These are phyloP conservation scores for Brienomyrus brachyistius DNA, from an alignment of 2,113 vertebrate genomes.

Conservation along the genomic window DNA sequence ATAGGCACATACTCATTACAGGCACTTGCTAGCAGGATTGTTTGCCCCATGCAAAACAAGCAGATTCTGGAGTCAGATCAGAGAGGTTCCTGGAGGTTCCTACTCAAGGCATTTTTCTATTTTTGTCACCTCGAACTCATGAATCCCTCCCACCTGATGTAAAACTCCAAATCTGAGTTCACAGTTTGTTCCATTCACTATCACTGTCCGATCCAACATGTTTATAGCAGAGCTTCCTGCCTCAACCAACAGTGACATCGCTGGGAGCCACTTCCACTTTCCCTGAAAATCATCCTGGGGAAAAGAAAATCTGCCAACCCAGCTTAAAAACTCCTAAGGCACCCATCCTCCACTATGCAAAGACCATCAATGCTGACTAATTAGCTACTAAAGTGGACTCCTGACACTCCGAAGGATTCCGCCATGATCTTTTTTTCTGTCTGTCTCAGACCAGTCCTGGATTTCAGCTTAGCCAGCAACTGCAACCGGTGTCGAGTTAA, in stretches of 20 bases:
- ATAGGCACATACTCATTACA: neutral
- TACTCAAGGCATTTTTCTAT: neutral
- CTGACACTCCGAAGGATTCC: neutral
- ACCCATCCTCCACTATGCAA: neutral
- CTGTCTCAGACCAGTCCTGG: neutral
- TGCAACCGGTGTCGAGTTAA: conserved; percentile 30
- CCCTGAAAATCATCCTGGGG: neutral
- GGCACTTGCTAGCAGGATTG: neutral
- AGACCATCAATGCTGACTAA: neutral
- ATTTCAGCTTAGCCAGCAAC: conserved; percentile 27
- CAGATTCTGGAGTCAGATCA: neutral
- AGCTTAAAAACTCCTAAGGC: neutral
- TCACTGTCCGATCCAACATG: neutral
- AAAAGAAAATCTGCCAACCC: neutral
- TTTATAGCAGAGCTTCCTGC: neutral
- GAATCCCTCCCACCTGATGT: neutral
- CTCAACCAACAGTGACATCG: neutral
- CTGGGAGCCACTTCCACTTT: neutral
- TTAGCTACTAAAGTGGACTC: neutral
- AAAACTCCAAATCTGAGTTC: neutral
- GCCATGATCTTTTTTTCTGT: neutral
- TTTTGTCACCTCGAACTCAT: neutral
- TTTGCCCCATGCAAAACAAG: neutral
- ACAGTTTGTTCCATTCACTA: neutral
- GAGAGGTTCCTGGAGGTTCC: neutral